phyloP scores from a whole-genome alignment of 2,113 vertebrate genomes.

The Maccullochella peelii region DNA sequence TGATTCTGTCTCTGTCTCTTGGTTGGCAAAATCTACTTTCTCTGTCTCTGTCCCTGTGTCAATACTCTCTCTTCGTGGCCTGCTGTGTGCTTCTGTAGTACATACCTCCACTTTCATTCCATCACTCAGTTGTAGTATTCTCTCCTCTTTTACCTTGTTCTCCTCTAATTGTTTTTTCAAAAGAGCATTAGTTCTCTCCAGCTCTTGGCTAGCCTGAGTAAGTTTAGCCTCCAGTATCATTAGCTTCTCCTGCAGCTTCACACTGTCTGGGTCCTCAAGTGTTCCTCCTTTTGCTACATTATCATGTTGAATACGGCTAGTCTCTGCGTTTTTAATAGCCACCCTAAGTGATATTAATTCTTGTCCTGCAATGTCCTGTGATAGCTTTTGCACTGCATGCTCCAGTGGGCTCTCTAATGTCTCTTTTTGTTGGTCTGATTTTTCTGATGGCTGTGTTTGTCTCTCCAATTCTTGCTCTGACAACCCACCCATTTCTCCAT shows the following conservation, averaged over 20 bases:
- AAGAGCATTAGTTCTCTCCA: constrained; percentile 83
- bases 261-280: constrained; percentile 45
- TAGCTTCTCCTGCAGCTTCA: constrained; percentile 86
- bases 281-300: constrained; percentile 34
- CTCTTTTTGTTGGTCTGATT: constrained; percentile 62
- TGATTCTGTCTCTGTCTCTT: constrained; percentile 77
- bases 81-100: constrained; percentile 36
- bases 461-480: constrained; percentile 42
- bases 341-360: constrained; percentile 47
- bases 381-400: constrained; percentile 54
- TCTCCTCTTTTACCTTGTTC: constrained; percentile 87
- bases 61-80: constrained; percentile 75
- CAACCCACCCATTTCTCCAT: constrained; percentile 1
- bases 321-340: constrained; percentile 51
- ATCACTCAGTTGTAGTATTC: constrained; percentile 86
- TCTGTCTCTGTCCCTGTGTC: constrained; percentile 77
- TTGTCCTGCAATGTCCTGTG: constrained; percentile 55
- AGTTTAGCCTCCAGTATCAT: constrained; percentile 86
- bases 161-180: constrained; percentile 87
- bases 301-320: constrained; percentile 40
- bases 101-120: constrained; percentile 72
- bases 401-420: constrained; percentile 47
- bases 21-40: constrained; percentile 62
- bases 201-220: constrained; percentile 85
- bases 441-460: constrained; percentile 52